Conservation (phyloP, 2,113 vertebrate genomes). For the Chamaetylas fuelleborni region DNA sequence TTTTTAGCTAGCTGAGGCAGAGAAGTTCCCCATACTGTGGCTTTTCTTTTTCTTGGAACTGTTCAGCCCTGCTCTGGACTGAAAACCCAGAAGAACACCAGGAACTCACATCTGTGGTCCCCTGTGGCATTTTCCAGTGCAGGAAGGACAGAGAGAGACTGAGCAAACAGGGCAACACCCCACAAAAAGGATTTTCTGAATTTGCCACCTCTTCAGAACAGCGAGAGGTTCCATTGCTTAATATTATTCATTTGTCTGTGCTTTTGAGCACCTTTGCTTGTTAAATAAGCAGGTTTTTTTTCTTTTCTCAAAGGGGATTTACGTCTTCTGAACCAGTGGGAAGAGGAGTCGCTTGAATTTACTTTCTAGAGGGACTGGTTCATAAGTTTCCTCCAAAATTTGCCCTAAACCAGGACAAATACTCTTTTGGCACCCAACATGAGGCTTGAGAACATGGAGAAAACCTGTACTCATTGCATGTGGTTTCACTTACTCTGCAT, state of each 20-base stretch:
- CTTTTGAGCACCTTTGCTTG: background rate
- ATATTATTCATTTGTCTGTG: background rate
- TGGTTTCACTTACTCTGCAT: background rate
- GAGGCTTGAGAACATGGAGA: background rate
- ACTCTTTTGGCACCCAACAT: rapidly evolving
- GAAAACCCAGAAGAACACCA: rapidly evolving
- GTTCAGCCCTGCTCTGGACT: background rate
- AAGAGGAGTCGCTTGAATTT: background rate
- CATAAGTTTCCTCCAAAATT: background rate
- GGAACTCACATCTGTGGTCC: background rate
- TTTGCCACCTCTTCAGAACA: background rate
- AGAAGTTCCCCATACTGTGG: background rate
- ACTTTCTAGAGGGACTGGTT: background rate
- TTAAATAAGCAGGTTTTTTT: background rate
- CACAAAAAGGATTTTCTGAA: background rate
- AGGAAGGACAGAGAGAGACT: too few relatives aligned
- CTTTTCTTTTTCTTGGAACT: background rate
- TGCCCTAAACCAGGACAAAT: background rate
- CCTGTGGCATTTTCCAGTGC: rapidly evolving
- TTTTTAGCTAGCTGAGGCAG: background rate
- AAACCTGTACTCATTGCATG: background rate
- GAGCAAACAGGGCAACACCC: rapidly evolving
- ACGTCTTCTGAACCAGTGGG: background rate
- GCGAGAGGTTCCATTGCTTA: background rate
- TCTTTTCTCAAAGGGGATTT: background rate